These are phyloP conservation scores for Limulus polyphemus DNA, from an alignment of 2,888 invertebrate genomes.

Conservation along the genomic window DNA sequence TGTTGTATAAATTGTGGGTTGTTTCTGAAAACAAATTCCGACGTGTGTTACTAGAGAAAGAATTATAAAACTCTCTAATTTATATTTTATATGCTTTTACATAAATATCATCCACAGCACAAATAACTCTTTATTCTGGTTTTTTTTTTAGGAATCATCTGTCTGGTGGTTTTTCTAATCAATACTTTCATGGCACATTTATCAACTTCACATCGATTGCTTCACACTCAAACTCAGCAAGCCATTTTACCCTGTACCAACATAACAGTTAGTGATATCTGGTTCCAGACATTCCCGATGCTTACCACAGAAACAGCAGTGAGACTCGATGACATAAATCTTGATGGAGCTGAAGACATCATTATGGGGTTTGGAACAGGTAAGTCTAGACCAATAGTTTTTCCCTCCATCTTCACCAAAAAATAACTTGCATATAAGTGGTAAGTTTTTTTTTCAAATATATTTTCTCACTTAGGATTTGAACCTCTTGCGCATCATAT, in stretches of 20 bases:
- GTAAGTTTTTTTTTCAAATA: constrained; percentile 7
- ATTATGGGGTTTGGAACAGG: constrained; percentile 66
- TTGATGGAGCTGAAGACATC: constrained; percentile 56
- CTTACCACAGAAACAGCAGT: constrained; percentile 54
- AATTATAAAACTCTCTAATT: no score
- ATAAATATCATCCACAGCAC: background rate
- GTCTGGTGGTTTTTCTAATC: constrained; percentile 49
- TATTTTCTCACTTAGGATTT: background rate
- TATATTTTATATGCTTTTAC: no score
- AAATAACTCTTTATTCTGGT: background rate
- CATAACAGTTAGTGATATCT: constrained; percentile 17
- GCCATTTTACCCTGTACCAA: constrained; percentile 15
- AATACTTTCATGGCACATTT: constrained; percentile 44
- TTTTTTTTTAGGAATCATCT: constrained; percentile 44
- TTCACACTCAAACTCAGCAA: constrained; percentile 3
- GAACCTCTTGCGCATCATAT: no score
- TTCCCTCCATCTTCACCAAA: background rate
- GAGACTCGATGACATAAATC: constrained; percentile 55
- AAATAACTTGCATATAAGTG: background rate
- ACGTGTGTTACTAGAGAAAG: no score
- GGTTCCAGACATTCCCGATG: constrained; percentile 27
- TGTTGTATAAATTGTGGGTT: no score
- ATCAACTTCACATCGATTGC: constrained; percentile 2
- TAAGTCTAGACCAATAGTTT: constrained; percentile 30
- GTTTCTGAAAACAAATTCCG: no score